Conservation (phyloP, 2,888 invertebrate genomes). For the Microplitis deprimator region DNA sequence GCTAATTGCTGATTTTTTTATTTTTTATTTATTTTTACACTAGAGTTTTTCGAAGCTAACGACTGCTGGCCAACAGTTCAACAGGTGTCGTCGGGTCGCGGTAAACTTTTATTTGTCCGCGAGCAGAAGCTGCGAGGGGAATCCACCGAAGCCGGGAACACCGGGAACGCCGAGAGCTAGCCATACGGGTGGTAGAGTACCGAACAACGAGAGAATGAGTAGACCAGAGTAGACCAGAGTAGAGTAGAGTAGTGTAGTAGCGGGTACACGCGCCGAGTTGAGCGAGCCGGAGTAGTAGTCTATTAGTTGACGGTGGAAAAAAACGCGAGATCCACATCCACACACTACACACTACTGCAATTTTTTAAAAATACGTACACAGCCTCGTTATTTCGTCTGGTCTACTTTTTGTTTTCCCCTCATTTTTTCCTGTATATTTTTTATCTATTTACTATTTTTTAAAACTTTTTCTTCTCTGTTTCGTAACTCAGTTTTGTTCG, state of each 20-base stretch:
- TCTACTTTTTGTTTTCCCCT: constrained; percentile 57
- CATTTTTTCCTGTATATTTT: constrained; percentile 44
- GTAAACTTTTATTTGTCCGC: constrained; percentile 70
- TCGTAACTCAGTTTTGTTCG: constrained; percentile 4
- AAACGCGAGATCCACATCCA: constrained; percentile 53
- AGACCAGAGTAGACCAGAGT: constrained; percentile 25
- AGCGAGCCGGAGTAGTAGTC: constrained; percentile 67
- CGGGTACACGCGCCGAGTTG: constrained; percentile 58
- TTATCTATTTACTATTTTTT: constrained; percentile 10
- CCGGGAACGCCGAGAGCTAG: constrained; percentile 34
- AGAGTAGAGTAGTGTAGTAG: constrained; percentile 42
- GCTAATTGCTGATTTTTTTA: constrained; percentile 42
- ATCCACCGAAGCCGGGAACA: constrained; percentile 38
- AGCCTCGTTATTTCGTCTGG: constrained; percentile 62
- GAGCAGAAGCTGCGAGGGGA: constrained; percentile 48
- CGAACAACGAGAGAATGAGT: not conserved
- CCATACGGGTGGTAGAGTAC: constrained; percentile 9
- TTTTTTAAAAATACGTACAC: constrained; percentile 37
- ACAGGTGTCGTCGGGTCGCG: constrained; percentile 70
- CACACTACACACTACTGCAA: not conserved
- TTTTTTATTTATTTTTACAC: constrained; percentile 45
- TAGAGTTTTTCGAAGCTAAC: constrained; percentile 44
- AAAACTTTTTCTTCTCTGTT: constrained; percentile 3
- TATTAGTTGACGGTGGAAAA: constrained; percentile 68
- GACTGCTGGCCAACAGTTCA: constrained; percentile 64